These are phyloP conservation scores for Condylura cristata DNA, from an alignment of 2,113 vertebrate genomes.

Conservation along the genomic window DNA sequence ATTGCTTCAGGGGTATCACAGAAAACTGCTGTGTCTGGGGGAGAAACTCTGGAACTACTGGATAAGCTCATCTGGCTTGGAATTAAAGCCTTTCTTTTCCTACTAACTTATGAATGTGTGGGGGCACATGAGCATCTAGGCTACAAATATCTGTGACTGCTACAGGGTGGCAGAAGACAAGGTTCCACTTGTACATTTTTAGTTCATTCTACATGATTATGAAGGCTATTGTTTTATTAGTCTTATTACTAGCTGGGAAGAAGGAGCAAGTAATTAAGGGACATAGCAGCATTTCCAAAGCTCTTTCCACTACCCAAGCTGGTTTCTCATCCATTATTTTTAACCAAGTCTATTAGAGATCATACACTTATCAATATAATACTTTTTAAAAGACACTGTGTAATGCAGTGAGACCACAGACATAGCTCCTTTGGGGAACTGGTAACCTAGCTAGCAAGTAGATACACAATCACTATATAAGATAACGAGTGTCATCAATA, in stretches of 20 bases:
- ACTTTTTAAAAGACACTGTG: constrained; percentile 35
- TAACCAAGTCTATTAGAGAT: constrained; percentile 28
- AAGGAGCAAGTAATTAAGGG: constrained; percentile 15
- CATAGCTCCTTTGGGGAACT: background rate
- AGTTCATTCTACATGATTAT: constrained; percentile 48
- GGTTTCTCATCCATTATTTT: background rate
- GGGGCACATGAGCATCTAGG: background rate
- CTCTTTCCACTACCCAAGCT: constrained; percentile 8
- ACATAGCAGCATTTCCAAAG: background rate
- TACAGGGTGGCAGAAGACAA: background rate
- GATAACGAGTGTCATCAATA: background rate
- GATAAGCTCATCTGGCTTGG: background rate
- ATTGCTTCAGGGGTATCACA: background rate
- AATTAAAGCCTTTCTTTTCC: constrained; percentile 6
- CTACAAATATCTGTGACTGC: background rate
- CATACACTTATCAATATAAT: constrained; percentile 15
- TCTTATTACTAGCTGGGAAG: background rate
- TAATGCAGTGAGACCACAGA: constrained; percentile 44
- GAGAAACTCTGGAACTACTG: constrained; percentile 5
- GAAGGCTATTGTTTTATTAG: constrained; percentile 44
- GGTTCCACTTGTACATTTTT: background rate
- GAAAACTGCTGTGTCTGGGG: background rate
- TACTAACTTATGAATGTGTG: background rate
- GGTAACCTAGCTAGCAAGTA: constrained; percentile 9
- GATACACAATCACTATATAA: background rate